These are phyloP conservation scores for Sesia bembeciformis DNA, from an alignment of 2,888 invertebrate species.

Conservation along the genomic window DNA sequence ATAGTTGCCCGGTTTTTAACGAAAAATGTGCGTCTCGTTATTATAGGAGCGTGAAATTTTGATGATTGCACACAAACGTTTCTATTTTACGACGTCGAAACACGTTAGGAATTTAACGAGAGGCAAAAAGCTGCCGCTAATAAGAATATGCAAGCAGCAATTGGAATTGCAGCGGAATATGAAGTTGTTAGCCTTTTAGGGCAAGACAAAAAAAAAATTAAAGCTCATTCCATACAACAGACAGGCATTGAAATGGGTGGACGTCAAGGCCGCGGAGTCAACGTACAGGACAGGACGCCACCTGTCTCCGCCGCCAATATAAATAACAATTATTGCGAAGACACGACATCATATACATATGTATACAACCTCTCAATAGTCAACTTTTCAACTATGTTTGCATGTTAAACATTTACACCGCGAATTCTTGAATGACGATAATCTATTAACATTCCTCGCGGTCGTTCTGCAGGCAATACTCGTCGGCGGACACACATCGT, in stretches of 20 bases:
- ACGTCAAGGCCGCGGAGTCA: conserved; percentile 62
- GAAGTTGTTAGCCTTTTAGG: neutral
- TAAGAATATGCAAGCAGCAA: no score
- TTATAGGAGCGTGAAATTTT: no score
- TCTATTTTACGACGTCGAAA: no score
- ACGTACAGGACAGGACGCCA: conserved; percentile 60
- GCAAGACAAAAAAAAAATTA: neutral
- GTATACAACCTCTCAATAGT: neutral
- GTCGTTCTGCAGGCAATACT: conserved; percentile 12
- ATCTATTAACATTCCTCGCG: conserved; percentile 23
- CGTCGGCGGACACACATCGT: conserved; percentile 8
- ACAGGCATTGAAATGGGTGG: conserved; percentile 49
- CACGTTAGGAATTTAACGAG: no score
- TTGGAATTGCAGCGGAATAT: neutral
- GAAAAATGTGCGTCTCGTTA: no score
- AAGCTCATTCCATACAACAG: neutral
- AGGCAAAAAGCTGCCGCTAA: no score
- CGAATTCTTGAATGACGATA: conserved; percentile 17
- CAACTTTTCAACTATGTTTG: conserved; percentile 11
- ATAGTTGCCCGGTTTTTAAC: neutral
- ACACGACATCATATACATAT: neutral
- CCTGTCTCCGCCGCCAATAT: conserved; percentile 50
- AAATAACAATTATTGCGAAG: conserved; percentile 28
- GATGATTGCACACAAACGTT: no score
- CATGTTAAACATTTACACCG: conserved; percentile 19